phyloP scores from a whole-genome alignment of 1,140 invertebrate genomes.

The Orchestia grillus region DNA sequence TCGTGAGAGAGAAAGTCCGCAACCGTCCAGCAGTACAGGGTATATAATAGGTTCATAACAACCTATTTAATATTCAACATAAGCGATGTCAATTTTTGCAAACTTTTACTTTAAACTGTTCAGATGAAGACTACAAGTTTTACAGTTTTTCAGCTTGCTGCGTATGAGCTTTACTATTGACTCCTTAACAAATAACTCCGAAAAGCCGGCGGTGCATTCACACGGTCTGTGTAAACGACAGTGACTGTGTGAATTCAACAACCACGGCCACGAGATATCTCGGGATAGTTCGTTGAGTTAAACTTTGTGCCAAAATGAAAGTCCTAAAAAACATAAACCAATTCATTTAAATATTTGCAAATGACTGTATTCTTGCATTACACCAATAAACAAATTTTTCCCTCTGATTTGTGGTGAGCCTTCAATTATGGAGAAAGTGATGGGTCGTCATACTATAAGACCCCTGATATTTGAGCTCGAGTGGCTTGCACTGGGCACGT shows the following conservation, averaged over 20 bases:
- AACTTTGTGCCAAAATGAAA: no score
- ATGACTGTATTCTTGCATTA: background rate
- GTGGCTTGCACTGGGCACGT: background rate
- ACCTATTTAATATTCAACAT: no score
- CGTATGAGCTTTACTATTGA: background rate
- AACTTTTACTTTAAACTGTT: background rate
- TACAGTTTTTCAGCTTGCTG: background rate
- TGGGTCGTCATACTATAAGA: background rate
- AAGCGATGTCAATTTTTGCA: background rate
- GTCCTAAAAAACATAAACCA: no score
- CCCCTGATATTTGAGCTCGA: background rate
- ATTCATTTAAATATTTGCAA: background rate
- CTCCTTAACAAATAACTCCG: background rate
- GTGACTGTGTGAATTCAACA: no score
- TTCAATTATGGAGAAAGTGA: background rate
- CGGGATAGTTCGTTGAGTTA: background rate
- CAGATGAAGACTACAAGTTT: background rate
- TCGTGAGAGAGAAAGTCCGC: no score
- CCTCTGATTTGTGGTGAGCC: no score
- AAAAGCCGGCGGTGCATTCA: no score
- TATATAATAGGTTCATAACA: no score
- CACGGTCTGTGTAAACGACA: no score
- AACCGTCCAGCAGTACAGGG: no score
- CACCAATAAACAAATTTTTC: background rate
- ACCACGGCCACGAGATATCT: no score